Percentiles rank a stretch among this genome's conserved stretches.
Conservation (phyloP, 2,797 vertebrate species). For the Trachops cirrhosus region DNA sequence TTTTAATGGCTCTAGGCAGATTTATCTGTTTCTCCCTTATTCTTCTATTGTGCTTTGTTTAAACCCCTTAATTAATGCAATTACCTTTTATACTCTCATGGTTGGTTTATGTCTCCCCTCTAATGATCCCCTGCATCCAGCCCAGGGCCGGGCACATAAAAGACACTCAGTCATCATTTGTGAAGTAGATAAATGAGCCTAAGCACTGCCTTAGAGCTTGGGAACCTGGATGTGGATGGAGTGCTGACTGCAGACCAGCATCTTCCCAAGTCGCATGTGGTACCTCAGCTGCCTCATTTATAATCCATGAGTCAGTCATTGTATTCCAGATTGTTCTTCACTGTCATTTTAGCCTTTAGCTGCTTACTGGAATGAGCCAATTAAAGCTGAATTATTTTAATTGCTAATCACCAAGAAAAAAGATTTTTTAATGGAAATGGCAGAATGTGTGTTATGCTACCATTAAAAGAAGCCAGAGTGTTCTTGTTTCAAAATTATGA, state of each 20-base stretch:
- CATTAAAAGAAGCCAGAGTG: slow-evolving; percentile 17
- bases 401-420: slow-evolving; percentile 54
- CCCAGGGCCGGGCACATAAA: not conserved
- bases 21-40: not conserved
- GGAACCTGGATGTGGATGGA: not conserved
- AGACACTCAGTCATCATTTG: not conserved
- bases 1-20: not conserved
- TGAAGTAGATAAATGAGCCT: not conserved
- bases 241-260: not conserved
- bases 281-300: slow-evolving; percentile 11
- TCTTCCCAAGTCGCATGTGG: not conserved
- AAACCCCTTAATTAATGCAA: not conserved
- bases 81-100: not conserved
- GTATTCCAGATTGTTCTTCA: slow-evolving; percentile 30
- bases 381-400: slow-evolving; percentile 64
- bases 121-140: not conserved
- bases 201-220: not conserved
- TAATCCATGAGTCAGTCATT: slow-evolving; percentile 37
- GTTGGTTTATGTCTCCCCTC: not conserved
- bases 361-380: slow-evolving; percentile 45
- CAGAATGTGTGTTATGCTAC: not conserved
- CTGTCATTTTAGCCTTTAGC: slow-evolving; percentile 46
- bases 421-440: not conserved
- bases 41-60: not conserved
- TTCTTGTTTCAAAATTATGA: slow-evolving; percentile 23